These are phyloP conservation scores for Eidolon helvum DNA, from an alignment of 2,113 vertebrate genomes.

Conservation along the genomic window DNA sequence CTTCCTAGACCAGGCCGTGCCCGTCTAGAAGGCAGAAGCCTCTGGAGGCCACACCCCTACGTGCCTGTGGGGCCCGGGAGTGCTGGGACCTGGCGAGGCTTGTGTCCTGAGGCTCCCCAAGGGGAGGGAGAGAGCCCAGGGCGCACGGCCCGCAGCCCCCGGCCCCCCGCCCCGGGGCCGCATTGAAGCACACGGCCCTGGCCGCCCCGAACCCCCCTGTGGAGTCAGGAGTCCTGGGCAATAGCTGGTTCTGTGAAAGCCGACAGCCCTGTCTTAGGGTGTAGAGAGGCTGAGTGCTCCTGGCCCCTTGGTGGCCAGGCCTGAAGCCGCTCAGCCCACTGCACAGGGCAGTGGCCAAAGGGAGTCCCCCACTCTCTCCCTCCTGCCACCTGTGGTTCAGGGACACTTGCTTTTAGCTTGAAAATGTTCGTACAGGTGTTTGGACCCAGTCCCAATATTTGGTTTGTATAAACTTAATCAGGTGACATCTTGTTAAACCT, in stretches of 20 bases:
- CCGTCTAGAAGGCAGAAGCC: background rate
- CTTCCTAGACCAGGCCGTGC: background rate
- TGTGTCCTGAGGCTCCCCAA: background rate
- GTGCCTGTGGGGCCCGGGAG: too few relatives aligned
- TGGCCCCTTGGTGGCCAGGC: background rate
- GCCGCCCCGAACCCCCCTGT: fast-evolving
- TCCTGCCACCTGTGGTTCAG: background rate
- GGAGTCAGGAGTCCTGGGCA: background rate
- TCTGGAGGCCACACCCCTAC: fast-evolving
- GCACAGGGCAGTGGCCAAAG: background rate
- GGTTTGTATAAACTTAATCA: background rate
- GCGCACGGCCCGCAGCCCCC: background rate
- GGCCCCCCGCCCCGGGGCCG: too few relatives aligned
- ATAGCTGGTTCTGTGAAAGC: background rate
- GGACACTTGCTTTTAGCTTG: background rate
- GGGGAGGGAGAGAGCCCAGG: background rate
- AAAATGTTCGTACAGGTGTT: fast-evolving
- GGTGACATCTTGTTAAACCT: background rate
- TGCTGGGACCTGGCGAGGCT: background rate
- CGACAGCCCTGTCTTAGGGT: background rate
- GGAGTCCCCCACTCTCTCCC: too few relatives aligned
- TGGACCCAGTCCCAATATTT: background rate
- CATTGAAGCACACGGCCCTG: background rate
- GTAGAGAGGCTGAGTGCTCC: background rate
- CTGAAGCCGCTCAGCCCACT: background rate